These are phyloP conservation scores for Pseudobourletiella spinata DNA, from an alignment of 1,140 invertebrate genomes.

Conservation along the genomic window DNA sequence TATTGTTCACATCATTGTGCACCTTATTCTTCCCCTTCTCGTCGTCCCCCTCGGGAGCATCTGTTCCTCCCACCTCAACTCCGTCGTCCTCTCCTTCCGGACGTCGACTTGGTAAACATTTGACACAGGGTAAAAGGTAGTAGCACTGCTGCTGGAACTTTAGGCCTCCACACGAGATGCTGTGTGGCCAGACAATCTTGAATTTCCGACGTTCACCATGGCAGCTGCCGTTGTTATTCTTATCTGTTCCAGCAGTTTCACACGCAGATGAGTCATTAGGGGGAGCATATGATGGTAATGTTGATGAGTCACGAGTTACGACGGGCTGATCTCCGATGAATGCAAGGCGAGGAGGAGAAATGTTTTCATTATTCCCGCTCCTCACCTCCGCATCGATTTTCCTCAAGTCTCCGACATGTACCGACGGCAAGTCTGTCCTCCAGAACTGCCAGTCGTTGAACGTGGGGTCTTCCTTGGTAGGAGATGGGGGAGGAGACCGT, in stretches of 20 bases:
- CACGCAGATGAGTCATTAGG: not conserved
- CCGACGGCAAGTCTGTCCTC: conserved; percentile 2
- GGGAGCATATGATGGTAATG: not conserved
- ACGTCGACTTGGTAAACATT: not conserved
- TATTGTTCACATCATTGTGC: not conserved
- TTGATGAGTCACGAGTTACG: too few species aligned
- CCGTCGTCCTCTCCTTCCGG: not conserved
- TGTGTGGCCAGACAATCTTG: not conserved
- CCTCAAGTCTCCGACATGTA: not conserved
- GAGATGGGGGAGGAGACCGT: not conserved
- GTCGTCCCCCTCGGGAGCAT: not conserved
- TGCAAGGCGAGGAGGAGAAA: too few species aligned
- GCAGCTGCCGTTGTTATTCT: not conserved
- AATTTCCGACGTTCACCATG: not conserved
- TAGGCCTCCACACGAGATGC: not conserved
- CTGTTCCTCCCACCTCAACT: too few species aligned
- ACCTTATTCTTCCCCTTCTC: not conserved
- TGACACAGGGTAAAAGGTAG: not conserved
- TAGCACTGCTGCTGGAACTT: not conserved
- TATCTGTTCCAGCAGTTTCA: too few species aligned
- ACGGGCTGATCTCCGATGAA: too few species aligned
- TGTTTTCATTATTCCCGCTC: not conserved
- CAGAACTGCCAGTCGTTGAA: conserved; percentile 28
- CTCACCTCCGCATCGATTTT: not conserved
- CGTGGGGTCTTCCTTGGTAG: conserved; percentile 1